Base-by-base conservation (phyloP, 2,113 vertebrate genomes). In the Zosterops pallidus region DNA sequence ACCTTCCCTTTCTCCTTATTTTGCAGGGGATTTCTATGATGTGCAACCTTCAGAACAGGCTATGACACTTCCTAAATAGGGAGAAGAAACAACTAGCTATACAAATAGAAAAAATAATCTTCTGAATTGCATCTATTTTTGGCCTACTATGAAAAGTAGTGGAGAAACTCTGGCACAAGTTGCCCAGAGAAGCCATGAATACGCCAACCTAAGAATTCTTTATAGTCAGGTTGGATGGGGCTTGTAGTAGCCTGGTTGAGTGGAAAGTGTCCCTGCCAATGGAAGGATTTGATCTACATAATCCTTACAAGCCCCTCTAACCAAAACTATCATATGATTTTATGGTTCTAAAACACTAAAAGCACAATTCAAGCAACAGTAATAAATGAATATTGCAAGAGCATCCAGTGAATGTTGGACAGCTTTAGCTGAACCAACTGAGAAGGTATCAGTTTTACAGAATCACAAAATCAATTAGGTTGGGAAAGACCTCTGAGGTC, bases 231-330 rank as follows among this genome's bases (percentile, higher is more conserved):
- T 2, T 29, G 14, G 8, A 56, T 16, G 19, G 0, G 6, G 5
- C 1, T 89, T 59, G 41, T 11, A 76, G 13, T 4, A 64, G 10
- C 9, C 7, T 53, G 24, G 6, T 69, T 3, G 22, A 56, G 14
- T 28, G 9, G 18, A 72, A 83, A 1, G 9, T 14, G 10, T 33
- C 13, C 9, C 9, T 64, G 12, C 1, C 26, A 18, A 20, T 8
- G 10, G 9, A 21, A 33, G 4, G 3, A 3, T 18, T n/a, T 63
- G 8, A 33, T 13, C 18, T 33, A 25, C 0, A 0, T 29, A 25
- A 57, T 21, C 16, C 6, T 86, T 55, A 64, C 13, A 37, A 14
- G 2, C 4, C 0, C 5, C 37, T 81, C 11, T 33, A 83, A 12
- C 5, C 4, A 17, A 64, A 72, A 42, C 1, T 6, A 5, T 64